Evolutionary conservation across 2,888 invertebrate species (phyloP).

Genomic region (Scaptomyza polygonia): DNA sequence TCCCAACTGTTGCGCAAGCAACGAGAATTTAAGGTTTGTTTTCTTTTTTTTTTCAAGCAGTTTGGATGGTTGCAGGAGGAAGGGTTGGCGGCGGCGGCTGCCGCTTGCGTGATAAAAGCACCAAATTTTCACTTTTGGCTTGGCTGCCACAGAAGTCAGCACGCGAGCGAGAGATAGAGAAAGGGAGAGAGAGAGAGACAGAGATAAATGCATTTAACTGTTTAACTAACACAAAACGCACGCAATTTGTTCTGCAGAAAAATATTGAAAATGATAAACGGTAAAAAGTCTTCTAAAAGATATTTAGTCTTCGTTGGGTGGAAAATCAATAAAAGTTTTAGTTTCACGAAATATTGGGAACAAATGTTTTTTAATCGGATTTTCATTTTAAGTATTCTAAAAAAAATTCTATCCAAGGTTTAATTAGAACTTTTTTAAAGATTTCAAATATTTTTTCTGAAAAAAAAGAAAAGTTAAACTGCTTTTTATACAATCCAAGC

Average conservation of each 20-base stretch:
- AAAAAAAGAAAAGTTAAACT: not conserved
- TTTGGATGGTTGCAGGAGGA: not conserved
- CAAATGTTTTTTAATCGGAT: too few relatives aligned
- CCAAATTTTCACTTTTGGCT: constrained; percentile 65
- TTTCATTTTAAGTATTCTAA: too few relatives aligned
- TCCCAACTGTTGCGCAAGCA: constrained; percentile 65
- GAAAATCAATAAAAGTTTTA: not conserved
- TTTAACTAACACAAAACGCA: constrained; percentile 33
- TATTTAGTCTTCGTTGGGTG: not conserved
- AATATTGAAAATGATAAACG: constrained; percentile 23
- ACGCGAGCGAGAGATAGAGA: not conserved
- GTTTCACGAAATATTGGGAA: too few relatives aligned
- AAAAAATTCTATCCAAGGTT: too few relatives aligned
- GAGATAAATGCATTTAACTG: constrained; percentile 42
- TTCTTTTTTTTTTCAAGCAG: not conserved
- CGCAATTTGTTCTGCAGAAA: constrained; percentile 32
- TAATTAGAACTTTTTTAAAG: not conserved
- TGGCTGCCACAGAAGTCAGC: constrained; percentile 43
- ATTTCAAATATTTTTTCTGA: not conserved
- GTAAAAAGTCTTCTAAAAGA: constrained; percentile 11
- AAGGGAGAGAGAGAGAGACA: not conserved
- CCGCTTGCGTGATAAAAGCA: constrained; percentile 73
- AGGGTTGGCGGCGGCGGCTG: constrained; percentile 46
- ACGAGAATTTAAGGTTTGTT: constrained; percentile 5
- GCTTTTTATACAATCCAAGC: not conserved